A percentile compares a stretch with the other conserved stretches of the same genome.
These are phyloP conservation scores for Psittacula cyanocephala DNA, from an alignment of 2,113 vertebrate genomes.

Conservation along the genomic window DNA sequence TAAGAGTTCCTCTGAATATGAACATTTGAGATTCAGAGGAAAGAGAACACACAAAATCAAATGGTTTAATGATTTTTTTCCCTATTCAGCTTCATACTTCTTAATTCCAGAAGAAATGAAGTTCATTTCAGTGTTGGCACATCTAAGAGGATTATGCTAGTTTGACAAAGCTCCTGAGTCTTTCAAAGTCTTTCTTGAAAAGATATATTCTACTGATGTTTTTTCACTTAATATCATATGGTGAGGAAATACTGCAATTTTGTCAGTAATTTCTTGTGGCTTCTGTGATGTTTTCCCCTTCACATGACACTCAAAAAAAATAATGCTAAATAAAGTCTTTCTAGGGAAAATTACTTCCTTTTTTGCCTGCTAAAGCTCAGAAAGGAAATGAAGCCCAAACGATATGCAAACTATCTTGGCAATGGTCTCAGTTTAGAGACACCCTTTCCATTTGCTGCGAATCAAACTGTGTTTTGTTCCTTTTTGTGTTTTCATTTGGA, in stretches of 20 bases:
- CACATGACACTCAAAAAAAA: neutral
- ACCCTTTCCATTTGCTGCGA: neutral
- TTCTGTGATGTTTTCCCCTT: neutral
- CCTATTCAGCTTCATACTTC: conserved; percentile 18
- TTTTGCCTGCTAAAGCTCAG: neutral
- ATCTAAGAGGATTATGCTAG: conserved; percentile 36
- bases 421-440: neutral
- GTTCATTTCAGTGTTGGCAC: conserved; percentile 21
- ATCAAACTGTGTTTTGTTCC: neutral
- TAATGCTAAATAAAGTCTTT: neutral
- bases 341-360: neutral
- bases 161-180: conserved; percentile 27
- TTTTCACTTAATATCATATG: conserved; percentile 45
- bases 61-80: neutral
- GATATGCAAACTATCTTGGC: neutral
- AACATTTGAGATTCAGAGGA: neutral
- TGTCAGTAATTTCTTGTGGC: neutral
- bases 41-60: neutral
- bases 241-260: neutral
- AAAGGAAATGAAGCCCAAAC: neutral
- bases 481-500: conserved; percentile 5
- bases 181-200: conserved; percentile 32
- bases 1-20: neutral
- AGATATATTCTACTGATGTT: neutral
- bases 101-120: conserved; percentile 46